Evolutionary conservation across 2,888 invertebrate genomes (phyloP).

Genomic region (Macrosoma leucophasiata): DNA sequence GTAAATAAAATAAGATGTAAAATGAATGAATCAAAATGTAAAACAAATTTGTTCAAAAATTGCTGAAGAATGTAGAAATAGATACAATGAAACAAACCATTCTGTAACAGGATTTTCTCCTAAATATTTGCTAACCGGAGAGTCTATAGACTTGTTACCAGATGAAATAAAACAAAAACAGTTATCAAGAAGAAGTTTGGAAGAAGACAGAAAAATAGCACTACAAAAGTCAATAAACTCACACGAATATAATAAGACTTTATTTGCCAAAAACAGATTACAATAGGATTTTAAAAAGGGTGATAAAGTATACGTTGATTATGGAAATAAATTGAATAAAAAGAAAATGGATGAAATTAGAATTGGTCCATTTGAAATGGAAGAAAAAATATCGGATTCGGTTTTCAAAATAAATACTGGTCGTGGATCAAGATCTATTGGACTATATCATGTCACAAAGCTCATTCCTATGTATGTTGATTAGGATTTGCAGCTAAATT

Average conservation of each 20-base stretch:
- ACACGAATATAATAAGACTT: conserved; percentile 16
- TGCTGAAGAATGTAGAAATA: conserved; percentile 22
- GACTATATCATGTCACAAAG: conserved; percentile 13
- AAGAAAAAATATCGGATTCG: conserved; percentile 16
- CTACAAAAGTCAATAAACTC: conserved; percentile 21
- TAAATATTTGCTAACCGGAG: conserved; percentile 26
- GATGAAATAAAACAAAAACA: conserved; percentile 16
- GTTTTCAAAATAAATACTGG: conserved; percentile 16
- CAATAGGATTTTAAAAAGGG: conserved; percentile 15
- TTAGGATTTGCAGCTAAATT: conserved; percentile 1
- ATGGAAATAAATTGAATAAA: conserved; percentile 13
- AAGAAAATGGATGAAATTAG: conserved; percentile 16
- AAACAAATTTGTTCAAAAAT: conserved; percentile 25
- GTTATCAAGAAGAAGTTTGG: conserved; percentile 14
- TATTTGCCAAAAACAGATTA: conserved; percentile 11
- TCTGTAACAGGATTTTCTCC: conserved; percentile 27
- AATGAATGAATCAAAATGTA: conserved; percentile 22
- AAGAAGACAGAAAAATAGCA: conserved; percentile 22
- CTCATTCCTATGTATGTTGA: conserved; percentile 7
- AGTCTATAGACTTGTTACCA: conserved; percentile 20
- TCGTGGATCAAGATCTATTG: conserved; percentile 10
- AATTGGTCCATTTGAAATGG: conserved; percentile 15
- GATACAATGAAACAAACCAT: conserved; percentile 26
- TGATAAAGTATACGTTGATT: conserved; percentile 15
- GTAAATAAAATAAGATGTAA: conserved; percentile 26